Percentiles rank a stretch among this genome's conserved stretches.
These are phyloP conservation scores for Latrodectus geometricus DNA, from an alignment of 1,140 invertebrate genomes.

Conservation along the genomic window DNA sequence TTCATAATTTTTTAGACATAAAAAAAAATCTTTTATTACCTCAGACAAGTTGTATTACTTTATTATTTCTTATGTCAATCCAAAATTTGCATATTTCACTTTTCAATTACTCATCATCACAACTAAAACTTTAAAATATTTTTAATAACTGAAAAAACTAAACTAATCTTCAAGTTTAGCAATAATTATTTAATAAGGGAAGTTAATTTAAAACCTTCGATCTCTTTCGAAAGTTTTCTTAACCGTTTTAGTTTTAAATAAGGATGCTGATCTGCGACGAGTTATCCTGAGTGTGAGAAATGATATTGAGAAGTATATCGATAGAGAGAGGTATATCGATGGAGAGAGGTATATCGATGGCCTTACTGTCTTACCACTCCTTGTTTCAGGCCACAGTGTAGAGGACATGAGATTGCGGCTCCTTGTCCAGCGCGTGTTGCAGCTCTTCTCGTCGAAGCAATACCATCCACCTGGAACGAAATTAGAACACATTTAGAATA, in stretches of 20 bases:
- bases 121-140: neutral
- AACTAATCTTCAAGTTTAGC: too few species aligned
- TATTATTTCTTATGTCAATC: too few species aligned
- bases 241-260: too few species aligned
- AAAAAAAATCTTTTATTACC: too few species aligned
- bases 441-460: slow-evolving; percentile 86
- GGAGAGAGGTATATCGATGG: neutral
- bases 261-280: too few species aligned
- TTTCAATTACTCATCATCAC: neutral
- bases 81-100: neutral
- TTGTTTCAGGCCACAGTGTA: slow-evolving; percentile 81
- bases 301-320: neutral
- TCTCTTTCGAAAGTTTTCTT: too few species aligned
- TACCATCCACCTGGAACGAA: slow-evolving; percentile 80
- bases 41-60: too few species aligned
- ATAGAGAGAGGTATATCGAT: neutral
- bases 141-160: too few species aligned
- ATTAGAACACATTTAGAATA: too few species aligned
- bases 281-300: neutral
- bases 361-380: slow-evolving; percentile 74
- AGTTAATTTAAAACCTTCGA: too few species aligned
- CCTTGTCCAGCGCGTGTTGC: slow-evolving; percentile 81
- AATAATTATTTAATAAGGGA: too few species aligned
- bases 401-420: slow-evolving; percentile 89
- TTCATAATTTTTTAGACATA: too few species aligned